Percentiles rank a stretch among this genome's conserved stretches.
Evolutionary conservation across 2,113 vertebrate genomes (phyloP).

Genomic region (Uria aalge): DNA sequence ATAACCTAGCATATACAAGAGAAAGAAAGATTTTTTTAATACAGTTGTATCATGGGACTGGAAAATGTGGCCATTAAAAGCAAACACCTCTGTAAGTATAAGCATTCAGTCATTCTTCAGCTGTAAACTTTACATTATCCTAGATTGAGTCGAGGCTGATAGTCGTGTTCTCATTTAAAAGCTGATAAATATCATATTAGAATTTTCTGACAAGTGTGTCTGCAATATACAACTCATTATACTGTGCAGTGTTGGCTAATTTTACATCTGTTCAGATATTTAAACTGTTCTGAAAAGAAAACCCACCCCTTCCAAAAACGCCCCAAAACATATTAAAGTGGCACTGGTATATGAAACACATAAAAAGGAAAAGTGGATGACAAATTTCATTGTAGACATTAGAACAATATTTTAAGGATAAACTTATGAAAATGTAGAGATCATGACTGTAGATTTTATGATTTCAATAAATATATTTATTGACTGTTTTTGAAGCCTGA

Average conservation of each 20-base stretch:
- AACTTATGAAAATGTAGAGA: not conserved
- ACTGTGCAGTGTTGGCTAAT: not conserved
- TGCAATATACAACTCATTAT: not conserved
- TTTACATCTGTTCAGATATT: conserved; percentile 33
- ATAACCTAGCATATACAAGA: not conserved
- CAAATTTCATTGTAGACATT: not conserved
- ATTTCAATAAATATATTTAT: not conserved
- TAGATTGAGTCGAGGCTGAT: not conserved
- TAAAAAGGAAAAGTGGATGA: not conserved
- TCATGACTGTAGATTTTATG: not conserved
- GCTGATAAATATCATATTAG: not conserved
- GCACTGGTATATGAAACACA: not conserved
- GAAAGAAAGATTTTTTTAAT: not conserved
- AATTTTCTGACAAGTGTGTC: conserved; percentile 2
- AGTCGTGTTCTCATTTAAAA: not conserved
- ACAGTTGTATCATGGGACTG: not conserved
- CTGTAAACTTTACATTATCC: conserved; percentile 24
- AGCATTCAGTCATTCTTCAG: not conserved
- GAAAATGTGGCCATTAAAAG: not conserved
- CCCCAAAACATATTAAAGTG: not conserved
- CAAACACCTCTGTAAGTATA: not conserved
- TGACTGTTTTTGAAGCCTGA: not conserved
- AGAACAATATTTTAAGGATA: not conserved
- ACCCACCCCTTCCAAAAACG: not conserved
- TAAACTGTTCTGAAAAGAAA: conserved; percentile 16